Conservation (phyloP, 1,140 invertebrate genomes). For the Euschistus heros region DNA sequence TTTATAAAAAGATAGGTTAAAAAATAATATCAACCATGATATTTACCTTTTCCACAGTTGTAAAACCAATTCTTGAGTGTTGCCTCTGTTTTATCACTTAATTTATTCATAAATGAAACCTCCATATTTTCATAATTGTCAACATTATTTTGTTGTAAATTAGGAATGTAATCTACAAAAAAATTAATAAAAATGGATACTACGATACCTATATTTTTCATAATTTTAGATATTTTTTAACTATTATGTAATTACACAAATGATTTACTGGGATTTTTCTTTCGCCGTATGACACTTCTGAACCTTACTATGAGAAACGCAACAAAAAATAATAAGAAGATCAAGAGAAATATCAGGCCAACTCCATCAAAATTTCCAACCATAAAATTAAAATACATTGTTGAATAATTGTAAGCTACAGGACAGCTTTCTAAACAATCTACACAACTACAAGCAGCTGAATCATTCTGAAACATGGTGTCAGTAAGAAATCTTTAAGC, state of each 20-base stretch:
- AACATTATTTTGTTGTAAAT: too few species aligned
- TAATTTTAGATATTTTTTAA: background rate
- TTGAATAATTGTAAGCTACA: constrained; percentile 39
- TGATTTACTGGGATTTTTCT: background rate
- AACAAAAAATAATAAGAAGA: background rate
- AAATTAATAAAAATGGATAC: too few species aligned
- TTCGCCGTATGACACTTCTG: background rate
- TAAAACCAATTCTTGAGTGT: too few species aligned
- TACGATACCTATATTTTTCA: background rate
- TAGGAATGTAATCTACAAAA: too few species aligned
- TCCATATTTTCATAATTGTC: too few species aligned
- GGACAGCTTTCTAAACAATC: constrained; percentile 78
- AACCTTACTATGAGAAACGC: background rate
- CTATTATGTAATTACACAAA: constrained; percentile 5
- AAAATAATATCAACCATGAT: too few species aligned
- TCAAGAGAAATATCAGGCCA: background rate
- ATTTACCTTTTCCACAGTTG: too few species aligned
- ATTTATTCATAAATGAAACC: too few species aligned
- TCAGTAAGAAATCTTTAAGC: background rate
- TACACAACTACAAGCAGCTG: constrained; percentile 71
- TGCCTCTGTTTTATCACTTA: too few species aligned
- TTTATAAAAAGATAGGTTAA: too few species aligned
- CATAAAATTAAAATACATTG: background rate
- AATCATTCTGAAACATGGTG: constrained; percentile 38
- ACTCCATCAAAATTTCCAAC: background rate